Evolutionary conservation across 53 echinoderm and acorn worm genomes (phyloP), one percentile per base, ranked within the genome.

Genomic region (Astropecten irregularis): DNA sequence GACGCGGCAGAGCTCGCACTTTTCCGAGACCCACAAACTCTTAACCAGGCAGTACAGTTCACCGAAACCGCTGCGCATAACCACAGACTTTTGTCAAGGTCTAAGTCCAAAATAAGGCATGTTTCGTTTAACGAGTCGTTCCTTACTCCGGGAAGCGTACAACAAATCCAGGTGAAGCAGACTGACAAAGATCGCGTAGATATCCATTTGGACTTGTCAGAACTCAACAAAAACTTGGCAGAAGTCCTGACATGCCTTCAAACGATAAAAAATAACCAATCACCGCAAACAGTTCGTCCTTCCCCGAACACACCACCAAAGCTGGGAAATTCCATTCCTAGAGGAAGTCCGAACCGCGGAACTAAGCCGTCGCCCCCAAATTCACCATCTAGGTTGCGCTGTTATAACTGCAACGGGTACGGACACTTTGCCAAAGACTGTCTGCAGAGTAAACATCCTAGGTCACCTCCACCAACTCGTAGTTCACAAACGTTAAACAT

Each of bases 391-490:
- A 71, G 9, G 51, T 51, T 50, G 34, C 71, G 71, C 50, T 71
- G 71, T 71, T 71, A 35, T 34, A 49, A 71, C 30, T 51, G 71
- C 21, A 71, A 71, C 19, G 71, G 0, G 51, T 33, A 50, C 49
- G 71, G 71, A 0, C 71, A 71, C 34, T 71, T 33, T 49, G 71
- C 71, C 34, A 71, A 20, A 51, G 71, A 71, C 18, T 71, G 34
- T 0, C 71, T 51, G 50, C 50, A 50, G 49, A 71, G 51, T 9
- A 46, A 9, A 11, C 32, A 0, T 50, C 19, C 52, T 20, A 49
- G 33, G 31, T 20, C 50, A 9, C 30, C 71, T 31, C 51, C 71
- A 7, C 71, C 71, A 18, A 34, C 32, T 9, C 35, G 51, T 15
- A 51, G 4, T 32, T 3, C 51, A 33, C 52, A 71, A 0, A 18